A percentile compares a stretch with the other conserved stretches of the same genome.
Conservation (phyloP, 2,113 vertebrate species). For the Theristicus caerulescens region DNA sequence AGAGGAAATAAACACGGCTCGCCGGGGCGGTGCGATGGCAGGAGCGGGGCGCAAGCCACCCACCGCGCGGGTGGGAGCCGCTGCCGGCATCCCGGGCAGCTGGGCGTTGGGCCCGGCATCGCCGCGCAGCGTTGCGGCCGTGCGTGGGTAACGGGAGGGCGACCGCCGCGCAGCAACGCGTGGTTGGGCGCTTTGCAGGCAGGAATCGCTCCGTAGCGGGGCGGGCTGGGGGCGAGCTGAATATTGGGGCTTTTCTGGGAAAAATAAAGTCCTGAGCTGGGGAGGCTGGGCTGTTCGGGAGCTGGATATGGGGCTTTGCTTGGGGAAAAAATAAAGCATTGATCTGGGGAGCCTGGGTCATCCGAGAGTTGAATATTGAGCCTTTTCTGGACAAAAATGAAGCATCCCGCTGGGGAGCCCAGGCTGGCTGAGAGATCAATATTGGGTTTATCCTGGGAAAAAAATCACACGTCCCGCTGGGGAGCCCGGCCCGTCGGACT, state of each 20-base stretch:
- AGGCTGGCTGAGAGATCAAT: no score
- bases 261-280: neutral
- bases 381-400: neutral
- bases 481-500: neutral
- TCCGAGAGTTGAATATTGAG: neutral
- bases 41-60: neutral
- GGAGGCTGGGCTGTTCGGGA: neutral
- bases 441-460: neutral
- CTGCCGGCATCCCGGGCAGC: fast-evolving
- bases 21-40: fast-evolving
- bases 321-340: neutral
- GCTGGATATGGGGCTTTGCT: neutral
- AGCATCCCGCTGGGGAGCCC: neutral
- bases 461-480: neutral
- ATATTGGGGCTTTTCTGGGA: neutral
- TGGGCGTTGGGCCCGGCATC: neutral
- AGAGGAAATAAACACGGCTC: neutral
- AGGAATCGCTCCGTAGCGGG: fast-evolving
- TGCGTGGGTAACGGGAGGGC: fast-evolving
- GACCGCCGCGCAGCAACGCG: fast-evolving
- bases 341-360: neutral
- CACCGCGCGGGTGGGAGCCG: fast-evolving
- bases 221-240: neutral
- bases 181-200: fast-evolving
- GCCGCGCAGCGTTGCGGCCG: fast-evolving